Evolutionary conservation across 1,140 invertebrate species (phyloP).

Genomic region (Antheraea pernyi): DNA sequence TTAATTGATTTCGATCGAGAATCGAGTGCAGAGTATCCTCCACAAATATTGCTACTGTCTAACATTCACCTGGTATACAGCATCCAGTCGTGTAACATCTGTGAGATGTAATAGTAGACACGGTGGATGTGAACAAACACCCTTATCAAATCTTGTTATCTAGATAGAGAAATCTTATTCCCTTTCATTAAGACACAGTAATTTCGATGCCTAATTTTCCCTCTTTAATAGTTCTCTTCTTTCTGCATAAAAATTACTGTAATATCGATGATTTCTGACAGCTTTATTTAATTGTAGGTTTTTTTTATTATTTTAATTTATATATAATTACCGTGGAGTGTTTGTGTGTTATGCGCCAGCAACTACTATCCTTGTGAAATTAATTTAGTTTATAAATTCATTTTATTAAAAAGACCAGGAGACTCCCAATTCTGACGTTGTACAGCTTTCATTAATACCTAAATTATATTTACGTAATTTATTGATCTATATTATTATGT

Average conservation of each 20-base stretch:
- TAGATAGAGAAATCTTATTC: slow-evolving; percentile 11
- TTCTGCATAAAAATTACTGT: background rate
- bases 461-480: slow-evolving; percentile 78
- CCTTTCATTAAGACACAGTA: background rate
- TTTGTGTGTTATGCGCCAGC: background rate
- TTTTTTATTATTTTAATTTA: slow-evolving; percentile 13
- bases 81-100: background rate
- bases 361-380: slow-evolving; percentile 2
- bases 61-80: no score
- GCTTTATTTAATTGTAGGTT: slow-evolving; percentile 68
- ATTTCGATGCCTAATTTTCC: background rate
- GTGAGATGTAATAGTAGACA: background rate
- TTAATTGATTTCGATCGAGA: no score
- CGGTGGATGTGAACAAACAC: background rate
- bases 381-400: background rate
- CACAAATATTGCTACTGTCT: no score
- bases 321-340: background rate
- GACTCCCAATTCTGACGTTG: slow-evolving; percentile 36
- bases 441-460: slow-evolving; percentile 66
- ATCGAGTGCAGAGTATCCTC: no score
- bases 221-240: no score
- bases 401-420: slow-evolving; percentile 20
- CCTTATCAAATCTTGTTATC: slow-evolving; percentile 9
- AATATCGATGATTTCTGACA: slow-evolving; percentile 43
- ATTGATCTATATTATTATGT: slow-evolving; percentile 57